Conservation (phyloP, 2,797 vertebrate species). For the Limnodromus scolopaceus region DNA sequence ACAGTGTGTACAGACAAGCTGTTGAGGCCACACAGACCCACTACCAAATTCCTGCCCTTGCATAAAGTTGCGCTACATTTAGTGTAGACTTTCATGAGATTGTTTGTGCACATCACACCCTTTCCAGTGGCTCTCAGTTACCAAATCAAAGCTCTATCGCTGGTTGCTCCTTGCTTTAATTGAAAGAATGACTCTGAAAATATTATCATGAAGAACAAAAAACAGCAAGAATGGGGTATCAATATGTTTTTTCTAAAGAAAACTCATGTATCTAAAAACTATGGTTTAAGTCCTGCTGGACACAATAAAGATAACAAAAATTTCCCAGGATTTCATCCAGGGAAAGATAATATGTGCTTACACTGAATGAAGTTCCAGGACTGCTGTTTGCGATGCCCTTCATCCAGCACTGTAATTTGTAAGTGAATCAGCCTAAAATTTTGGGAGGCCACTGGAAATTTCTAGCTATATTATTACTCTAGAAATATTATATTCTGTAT, state of each 20-base stretch:
- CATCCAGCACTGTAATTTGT: not conserved
- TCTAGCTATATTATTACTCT: not conserved
- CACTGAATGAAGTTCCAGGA: not conserved
- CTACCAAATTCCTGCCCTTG: not conserved
- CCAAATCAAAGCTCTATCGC: not conserved
- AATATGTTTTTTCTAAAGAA: not conserved
- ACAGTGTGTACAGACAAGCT: not conserved
- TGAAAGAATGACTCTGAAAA: not conserved
- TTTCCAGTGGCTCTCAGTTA: not conserved
- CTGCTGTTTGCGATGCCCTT: not conserved
- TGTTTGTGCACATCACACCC: not conserved
- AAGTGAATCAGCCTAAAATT: constrained; percentile 26
- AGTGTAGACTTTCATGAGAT: not conserved
- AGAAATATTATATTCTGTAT: not conserved
- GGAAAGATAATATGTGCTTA: not conserved
- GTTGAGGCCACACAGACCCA: not conserved
- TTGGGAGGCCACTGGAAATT: not conserved
- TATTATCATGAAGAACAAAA: not conserved
- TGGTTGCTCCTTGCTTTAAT: not conserved
- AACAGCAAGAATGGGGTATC: not conserved
- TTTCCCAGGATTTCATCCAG: not conserved
- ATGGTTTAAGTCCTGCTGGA: not conserved
- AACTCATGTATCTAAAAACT: not conserved
- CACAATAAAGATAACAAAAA: not conserved
- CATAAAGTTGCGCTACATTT: not conserved